Evolutionary conservation across 2,113 vertebrate genomes (phyloP), one percentile per base, ranked within the genome.

Genomic region (Saccopteryx leptura): DNA sequence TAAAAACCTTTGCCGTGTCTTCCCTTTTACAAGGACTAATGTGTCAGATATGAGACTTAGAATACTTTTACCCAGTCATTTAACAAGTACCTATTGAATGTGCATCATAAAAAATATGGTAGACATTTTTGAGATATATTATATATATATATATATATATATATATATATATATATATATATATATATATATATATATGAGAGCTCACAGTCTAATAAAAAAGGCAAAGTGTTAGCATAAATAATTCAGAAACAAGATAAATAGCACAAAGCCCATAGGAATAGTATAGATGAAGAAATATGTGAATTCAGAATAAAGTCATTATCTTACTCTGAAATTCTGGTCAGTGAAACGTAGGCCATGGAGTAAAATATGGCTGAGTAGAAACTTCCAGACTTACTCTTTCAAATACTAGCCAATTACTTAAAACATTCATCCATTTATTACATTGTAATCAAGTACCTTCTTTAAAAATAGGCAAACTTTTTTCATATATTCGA

Each of bases 401-500:
- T 31, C 48, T 68, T 80, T 63, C 56, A 78, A 61, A 89, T 91
- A 18, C 50, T 69, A 80, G 28, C 1, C 85, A 91, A 89, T 74
- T n/a, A 93, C 56, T 89, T 93, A 85, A 68, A 88, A 76, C 7
- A 21, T 46, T 39, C 46, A 72, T 56, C 80, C 65, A 65, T 58
- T 76, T 89, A 81, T 58, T 74, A 75, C 21, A 90, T 15, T 75
- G 15, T 63, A 58, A 87, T 58, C 69, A 86, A 92, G 84, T 68
- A 48, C 4, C 50, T 74, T 24, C 76, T 93, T 88, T 75, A 48
- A 79, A 88, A 81, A 87, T 61, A 21, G 52, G 8, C 60, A 46
- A 60, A 2, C 17, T 86, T 81, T 81, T 75, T 87, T 63, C 7
- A 15, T 66, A 46, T 54, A 74, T 56, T 72, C 63, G 39, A 71